phyloP scores from a whole-genome alignment of 2,113 vertebrate species.

The Emydocephalus ijimae region DNA sequence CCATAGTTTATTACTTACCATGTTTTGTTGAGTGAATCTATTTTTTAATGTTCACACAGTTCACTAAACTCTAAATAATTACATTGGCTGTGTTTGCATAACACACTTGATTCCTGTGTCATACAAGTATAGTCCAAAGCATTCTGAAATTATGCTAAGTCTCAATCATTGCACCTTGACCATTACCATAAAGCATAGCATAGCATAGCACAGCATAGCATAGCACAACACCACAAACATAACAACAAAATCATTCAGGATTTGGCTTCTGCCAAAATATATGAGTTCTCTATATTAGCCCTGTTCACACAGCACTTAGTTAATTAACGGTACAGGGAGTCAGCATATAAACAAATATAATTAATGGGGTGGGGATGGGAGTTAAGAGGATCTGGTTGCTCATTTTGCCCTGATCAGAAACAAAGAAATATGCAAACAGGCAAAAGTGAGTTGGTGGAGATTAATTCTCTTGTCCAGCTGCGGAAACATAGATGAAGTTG shows the following conservation, averaged over 20 bases:
- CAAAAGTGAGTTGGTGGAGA: neutral
- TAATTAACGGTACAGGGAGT: neutral
- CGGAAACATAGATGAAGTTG: neutral
- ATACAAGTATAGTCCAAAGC: neutral
- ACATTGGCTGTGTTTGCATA: neutral
- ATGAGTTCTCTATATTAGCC: neutral
- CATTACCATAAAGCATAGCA: neutral
- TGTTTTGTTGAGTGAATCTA: neutral
- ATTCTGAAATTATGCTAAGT: neutral
- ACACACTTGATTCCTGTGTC: neutral
- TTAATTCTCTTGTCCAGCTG: neutral
- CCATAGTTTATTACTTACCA: neutral
- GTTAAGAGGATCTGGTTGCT: neutral
- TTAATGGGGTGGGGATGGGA: neutral
- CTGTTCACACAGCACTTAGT: neutral
- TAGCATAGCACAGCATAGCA: too few species aligned
- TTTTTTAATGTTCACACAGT: neutral
- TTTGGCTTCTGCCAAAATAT: neutral
- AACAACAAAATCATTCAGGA: neutral
- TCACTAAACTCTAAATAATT: neutral
- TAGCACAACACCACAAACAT: too few species aligned
- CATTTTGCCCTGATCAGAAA: neutral
- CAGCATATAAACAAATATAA: neutral
- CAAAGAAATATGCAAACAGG: neutral
- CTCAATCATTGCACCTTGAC: neutral